Evolutionary conservation across 1,140 invertebrate genomes (phyloP).

Genomic region (Cyrtorhinus lividipennis): DNA sequence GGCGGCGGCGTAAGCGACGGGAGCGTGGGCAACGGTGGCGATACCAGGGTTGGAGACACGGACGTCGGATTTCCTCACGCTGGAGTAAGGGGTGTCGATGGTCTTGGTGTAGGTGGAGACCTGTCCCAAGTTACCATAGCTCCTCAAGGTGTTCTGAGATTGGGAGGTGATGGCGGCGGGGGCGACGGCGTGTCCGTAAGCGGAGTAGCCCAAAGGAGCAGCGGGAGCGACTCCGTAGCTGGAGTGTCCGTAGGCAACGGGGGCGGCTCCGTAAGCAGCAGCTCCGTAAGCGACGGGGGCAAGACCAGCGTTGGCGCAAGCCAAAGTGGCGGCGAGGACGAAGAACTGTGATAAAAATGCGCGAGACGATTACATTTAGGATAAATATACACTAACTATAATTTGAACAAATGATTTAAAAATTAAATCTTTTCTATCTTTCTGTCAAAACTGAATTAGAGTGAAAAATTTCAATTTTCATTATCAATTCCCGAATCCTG

Average conservation of each 20-base stretch:
- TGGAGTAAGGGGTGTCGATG: conserved; percentile 30
- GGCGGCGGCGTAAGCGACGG: conserved; percentile 21
- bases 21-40: conserved; percentile 23
- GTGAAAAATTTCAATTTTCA: too few relatives aligned
- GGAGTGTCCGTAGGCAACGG: conserved; percentile 27
- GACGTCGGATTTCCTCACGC: conserved; percentile 30
- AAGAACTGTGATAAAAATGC: conserved; percentile 23
- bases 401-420: too few relatives aligned
- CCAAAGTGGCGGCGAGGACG: conserved; percentile 23
- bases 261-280: conserved; percentile 25
- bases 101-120: conserved; percentile 30
- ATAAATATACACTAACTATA: too few relatives aligned
- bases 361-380: too few relatives aligned
- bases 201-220: conserved; percentile 17
- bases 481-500: too few relatives aligned
- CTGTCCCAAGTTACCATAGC: conserved; percentile 28
- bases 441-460: too few relatives aligned
- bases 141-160: conserved; percentile 28
- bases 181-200: conserved; percentile 18
- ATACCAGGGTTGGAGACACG: conserved; percentile 29
- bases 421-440: too few relatives aligned
- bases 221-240: conserved; percentile 15
- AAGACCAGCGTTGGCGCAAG: conserved; percentile 23
- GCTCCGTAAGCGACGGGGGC: conserved; percentile 21
- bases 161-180: conserved; percentile 27